A percentile compares a stretch with the other conserved stretches of the same genome.
These are phyloP conservation scores for Melanotus villosus DNA, from an alignment of 2,888 invertebrate genomes.

Conservation along the genomic window DNA sequence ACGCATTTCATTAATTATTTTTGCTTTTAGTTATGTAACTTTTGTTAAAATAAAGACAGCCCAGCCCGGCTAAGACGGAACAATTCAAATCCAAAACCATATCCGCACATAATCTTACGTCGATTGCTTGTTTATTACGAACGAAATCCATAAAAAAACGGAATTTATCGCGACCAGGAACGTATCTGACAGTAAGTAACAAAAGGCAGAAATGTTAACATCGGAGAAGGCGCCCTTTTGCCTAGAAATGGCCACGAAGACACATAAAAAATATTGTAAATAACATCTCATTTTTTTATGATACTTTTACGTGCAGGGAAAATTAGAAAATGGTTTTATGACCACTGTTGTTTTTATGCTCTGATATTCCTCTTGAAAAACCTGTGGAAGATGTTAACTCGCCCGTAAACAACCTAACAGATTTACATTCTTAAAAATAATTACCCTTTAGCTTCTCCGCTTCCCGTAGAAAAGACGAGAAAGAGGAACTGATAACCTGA, in stretches of 20 bases:
- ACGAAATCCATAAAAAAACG: neutral
- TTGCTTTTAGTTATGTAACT: slow-evolving; percentile 25
- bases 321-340: slow-evolving; percentile 48
- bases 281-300: slow-evolving; percentile 37
- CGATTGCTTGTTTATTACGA: slow-evolving; percentile 8
- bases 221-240: slow-evolving; percentile 12
- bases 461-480: slow-evolving; percentile 10
- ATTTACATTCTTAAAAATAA: slow-evolving; percentile 41
- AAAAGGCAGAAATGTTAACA: neutral
- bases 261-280: slow-evolving; percentile 25
- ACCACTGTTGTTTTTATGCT: slow-evolving; percentile 39
- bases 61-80: too few relatives aligned
- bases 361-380: slow-evolving; percentile 29
- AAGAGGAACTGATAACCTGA: slow-evolving; percentile 26
- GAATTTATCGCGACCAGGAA: neutral
- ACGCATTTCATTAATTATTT: slow-evolving; percentile 37
- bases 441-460: slow-evolving; percentile 19
- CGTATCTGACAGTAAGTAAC: neutral
- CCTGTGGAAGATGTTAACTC: slow-evolving; percentile 38
- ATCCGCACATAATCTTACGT: neutral
- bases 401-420: slow-evolving; percentile 38
- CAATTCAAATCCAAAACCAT: too few relatives aligned
- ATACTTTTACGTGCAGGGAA: slow-evolving; percentile 43
- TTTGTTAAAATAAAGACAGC: slow-evolving; percentile 6
- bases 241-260: slow-evolving; percentile 23